Conservation (phyloP, 2,113 vertebrate species). For the Hirundichthys speculiger region DNA sequence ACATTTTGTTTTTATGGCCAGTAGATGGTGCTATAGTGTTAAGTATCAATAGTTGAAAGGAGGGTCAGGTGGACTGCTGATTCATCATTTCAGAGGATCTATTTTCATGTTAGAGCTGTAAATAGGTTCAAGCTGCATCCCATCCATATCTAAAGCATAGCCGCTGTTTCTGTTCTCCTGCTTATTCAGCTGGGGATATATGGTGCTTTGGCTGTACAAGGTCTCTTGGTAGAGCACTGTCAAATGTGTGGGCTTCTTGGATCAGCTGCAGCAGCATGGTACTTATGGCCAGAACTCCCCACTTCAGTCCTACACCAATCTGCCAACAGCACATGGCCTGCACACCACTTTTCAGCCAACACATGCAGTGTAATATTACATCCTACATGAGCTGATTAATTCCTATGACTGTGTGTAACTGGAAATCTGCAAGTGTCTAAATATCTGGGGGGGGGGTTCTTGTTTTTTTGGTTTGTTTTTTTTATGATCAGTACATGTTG, state of each 20-base stretch:
- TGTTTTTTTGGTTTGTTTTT: too few species aligned
- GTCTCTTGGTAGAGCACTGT: slow-evolving; percentile 34
- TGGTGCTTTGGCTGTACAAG: slow-evolving; percentile 49
- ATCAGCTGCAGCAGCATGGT: slow-evolving; percentile 46
- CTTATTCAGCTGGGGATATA: slow-evolving; percentile 43
- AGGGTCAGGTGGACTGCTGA: slow-evolving; percentile 53
- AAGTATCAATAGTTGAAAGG: slow-evolving; percentile 13
- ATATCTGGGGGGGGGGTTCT: too few species aligned
- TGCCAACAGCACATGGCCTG: slow-evolving; percentile 57
- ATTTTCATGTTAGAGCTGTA: slow-evolving; percentile 74
- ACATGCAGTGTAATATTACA: slow-evolving; percentile 16
- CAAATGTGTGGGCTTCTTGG: slow-evolving; percentile 64
- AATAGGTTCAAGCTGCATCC: slow-evolving; percentile 69
- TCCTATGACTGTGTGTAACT: not conserved
- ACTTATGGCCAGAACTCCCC: slow-evolving; percentile 56
- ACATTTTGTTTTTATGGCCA: slow-evolving; percentile 17
- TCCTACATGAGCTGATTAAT: not conserved
- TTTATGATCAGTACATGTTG: too few species aligned
- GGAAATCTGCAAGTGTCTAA: not conserved
- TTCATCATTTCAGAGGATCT: slow-evolving; percentile 71
- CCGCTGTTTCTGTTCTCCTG: slow-evolving; percentile 44
- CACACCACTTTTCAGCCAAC: slow-evolving; percentile 29
- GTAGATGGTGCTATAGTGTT: slow-evolving; percentile 40
- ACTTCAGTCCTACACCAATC: slow-evolving; percentile 70
- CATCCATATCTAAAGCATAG: slow-evolving; percentile 55